Evolutionary conservation across 92 coral and sea anemone genomes (phyloP).

Genomic region (Palythoa heliodiscus): DNA sequence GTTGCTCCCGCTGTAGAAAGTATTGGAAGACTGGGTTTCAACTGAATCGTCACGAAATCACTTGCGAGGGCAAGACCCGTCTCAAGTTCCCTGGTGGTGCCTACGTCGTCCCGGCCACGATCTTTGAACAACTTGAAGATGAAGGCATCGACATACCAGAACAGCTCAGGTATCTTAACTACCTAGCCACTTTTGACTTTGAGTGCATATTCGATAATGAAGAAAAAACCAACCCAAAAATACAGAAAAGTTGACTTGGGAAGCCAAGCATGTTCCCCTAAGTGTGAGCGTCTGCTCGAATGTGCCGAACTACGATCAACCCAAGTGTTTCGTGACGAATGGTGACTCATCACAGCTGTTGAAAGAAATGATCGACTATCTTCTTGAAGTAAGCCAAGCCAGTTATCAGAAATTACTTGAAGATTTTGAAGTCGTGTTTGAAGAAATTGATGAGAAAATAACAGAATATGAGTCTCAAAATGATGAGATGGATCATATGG

Average conservation of each 20-base stretch:
- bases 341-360: too few relatives aligned
- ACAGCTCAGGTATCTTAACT: constrained; percentile 38
- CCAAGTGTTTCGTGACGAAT: too few relatives aligned
- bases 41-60: constrained; percentile 40
- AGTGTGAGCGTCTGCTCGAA: constrained; percentile 41
- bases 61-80: constrained; percentile 48
- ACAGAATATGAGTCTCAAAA: too few relatives aligned
- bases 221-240: neutral
- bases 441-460: too few relatives aligned
- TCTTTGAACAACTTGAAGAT: constrained; percentile 48
- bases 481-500: too few relatives aligned
- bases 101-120: constrained; percentile 24
- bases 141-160: constrained; percentile 50
- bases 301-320: constrained; percentile 32
- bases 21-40: constrained; percentile 40
- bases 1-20: constrained; percentile 55
- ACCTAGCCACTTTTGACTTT: constrained; percentile 53
- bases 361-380: too few relatives aligned
- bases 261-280: constrained; percentile 51
- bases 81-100: constrained; percentile 57
- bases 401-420: too few relatives aligned
- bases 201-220: constrained; percentile 26
- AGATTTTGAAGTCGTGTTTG: too few relatives aligned
- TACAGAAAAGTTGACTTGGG: constrained; percentile 47
- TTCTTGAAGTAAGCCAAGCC: too few relatives aligned